These are phyloP conservation scores for Ceratosolen solmsi DNA, from an alignment of 1,140 invertebrate species.

Conservation along the genomic window DNA sequence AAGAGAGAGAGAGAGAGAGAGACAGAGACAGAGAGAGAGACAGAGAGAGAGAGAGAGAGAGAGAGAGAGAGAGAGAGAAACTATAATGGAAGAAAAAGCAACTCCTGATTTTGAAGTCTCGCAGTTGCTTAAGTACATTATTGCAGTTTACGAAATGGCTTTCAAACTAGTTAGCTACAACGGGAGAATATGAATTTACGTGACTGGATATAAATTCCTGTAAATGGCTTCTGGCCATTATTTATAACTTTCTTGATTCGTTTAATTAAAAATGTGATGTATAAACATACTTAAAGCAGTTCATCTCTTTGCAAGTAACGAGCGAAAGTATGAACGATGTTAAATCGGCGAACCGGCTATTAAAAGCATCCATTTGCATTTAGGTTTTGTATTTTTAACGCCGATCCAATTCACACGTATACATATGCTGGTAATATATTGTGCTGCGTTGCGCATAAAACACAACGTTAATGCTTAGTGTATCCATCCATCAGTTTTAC, in stretches of 20 bases:
- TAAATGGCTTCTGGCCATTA: background rate
- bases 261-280: slow-evolving; percentile 11
- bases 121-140: background rate
- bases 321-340: background rate
- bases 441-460: background rate
- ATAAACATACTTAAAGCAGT: background rate
- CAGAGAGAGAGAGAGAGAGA: too few relatives aligned
- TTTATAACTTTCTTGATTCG: slow-evolving; percentile 10
- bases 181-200: slow-evolving; percentile 15
- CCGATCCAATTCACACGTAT: background rate
- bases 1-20: too few relatives aligned
- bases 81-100: background rate
- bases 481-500: background rate
- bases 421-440: background rate
- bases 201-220: slow-evolving; percentile 17
- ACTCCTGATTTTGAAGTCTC: background rate
- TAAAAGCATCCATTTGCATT: background rate
- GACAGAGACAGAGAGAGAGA: too few relatives aligned
- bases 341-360: background rate
- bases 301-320: too few relatives aligned
- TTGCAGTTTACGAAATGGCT: slow-evolving; percentile 16
- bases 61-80: too few relatives aligned
- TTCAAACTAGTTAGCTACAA: slow-evolving; percentile 20
- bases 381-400: background rate
- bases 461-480: background rate